Evolutionary conservation across 2,888 invertebrate genomes (phyloP).

Genomic region (Hyppa rectilinea): DNA sequence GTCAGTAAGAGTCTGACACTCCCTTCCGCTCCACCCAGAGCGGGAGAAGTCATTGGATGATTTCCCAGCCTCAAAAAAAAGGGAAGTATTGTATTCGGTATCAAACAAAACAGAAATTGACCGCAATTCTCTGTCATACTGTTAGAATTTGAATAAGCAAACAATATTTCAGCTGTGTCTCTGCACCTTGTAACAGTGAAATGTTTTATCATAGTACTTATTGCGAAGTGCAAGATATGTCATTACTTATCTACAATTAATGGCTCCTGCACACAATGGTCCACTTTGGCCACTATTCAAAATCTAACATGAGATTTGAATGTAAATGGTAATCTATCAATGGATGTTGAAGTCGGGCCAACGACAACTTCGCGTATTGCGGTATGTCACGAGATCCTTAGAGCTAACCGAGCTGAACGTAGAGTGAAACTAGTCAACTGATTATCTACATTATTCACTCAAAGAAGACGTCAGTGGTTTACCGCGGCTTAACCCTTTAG

Average conservation of each 20-base stretch:
- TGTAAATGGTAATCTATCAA: constrained; percentile 32
- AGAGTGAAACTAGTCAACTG: not conserved
- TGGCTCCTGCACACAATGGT: constrained; percentile 45
- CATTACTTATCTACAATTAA: constrained; percentile 57
- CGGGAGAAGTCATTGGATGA: too few relatives aligned
- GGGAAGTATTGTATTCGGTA: too few relatives aligned
- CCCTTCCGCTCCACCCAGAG: too few relatives aligned
- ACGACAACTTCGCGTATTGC: constrained; percentile 3
- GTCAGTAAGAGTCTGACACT: too few relatives aligned
- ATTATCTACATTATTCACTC: constrained; percentile 4
- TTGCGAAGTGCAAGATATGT: constrained; percentile 52
- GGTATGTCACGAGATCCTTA: constrained; percentile 18
- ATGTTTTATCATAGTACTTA: constrained; percentile 50
- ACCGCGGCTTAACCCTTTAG: constrained; percentile 14
- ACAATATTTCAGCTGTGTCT: constrained; percentile 51
- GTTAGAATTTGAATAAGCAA: constrained; percentile 41
- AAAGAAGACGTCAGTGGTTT: constrained; percentile 19
- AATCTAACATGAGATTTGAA: constrained; percentile 13
- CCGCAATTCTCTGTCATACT: constrained; percentile 43
- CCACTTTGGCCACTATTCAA: constrained; percentile 44
- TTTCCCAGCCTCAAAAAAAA: too few relatives aligned
- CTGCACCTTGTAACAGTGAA: constrained; percentile 49
- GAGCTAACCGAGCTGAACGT: not conserved
- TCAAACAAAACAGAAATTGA: constrained; percentile 46
- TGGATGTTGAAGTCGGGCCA: constrained; percentile 13